Evolutionary conservation across 2,113 vertebrate species (phyloP), one percentile per base, ranked within the genome.

Genomic region (Epinephelus fuscoguttatus): DNA sequence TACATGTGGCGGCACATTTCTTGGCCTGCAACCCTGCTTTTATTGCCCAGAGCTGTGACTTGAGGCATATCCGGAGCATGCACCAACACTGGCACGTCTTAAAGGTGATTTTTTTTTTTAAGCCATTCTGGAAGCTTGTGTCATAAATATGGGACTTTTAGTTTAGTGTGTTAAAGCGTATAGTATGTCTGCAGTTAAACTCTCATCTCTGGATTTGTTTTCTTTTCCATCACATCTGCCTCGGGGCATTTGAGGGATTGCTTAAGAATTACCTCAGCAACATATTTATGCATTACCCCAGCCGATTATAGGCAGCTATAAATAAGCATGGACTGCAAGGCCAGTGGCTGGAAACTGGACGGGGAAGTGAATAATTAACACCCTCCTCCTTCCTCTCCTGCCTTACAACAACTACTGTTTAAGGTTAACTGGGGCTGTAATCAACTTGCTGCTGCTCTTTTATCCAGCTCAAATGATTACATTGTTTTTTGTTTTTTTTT

Each of bases 1-100:
- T 90, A 85, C 89, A 84, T 89, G 91, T 91, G 84, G 87, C 27
- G n/a, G 86, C 91, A 87, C 90, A 90, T 92, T 80, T 91, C 82
- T 88, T 91, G 78, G 82, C 90, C 89, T 88, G 57, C 85, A 88
- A 91, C 78, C 75, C 30, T 23, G 67, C 55, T 86, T 91, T 91
- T 89, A 92, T 91, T 87, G 84, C 91, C 87, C 75, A 23, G 6
- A 87, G 89, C 86, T 82, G 88, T 85, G 89, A 92, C 85, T 78
- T 78, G 81, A 90, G 88, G 80, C 88, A 83, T 78, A 94, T 92
- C 88, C 52, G 49, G 84, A 82, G 68, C 80, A 67, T 94, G 84
- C 86, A 70, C 56, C 2, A 21, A 81, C 82, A 83, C 47, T 81
- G 70, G 47, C 72, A 85, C 56, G 60, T 82, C 66, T 50, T 8